Evolutionary conservation across 2,113 vertebrate species (phyloP).

Genomic region (Elgaria multicarinata): DNA sequence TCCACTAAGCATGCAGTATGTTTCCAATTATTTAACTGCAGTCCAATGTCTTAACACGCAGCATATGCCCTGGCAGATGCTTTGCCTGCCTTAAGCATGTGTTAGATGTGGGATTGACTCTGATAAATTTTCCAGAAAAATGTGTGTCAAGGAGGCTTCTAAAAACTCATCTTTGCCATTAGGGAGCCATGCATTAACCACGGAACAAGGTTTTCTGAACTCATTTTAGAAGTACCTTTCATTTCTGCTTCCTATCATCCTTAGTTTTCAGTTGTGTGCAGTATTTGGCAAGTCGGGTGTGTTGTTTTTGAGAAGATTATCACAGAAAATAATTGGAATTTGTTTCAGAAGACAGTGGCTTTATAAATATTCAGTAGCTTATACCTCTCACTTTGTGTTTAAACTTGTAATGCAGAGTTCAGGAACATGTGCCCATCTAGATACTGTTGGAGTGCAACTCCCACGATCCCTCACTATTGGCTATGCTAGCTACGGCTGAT

Average conservation of each 20-base stretch:
- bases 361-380: conserved; percentile 19
- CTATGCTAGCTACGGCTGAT: too few relatives aligned
- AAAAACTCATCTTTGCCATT: conserved; percentile 39
- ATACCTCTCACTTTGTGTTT: background rate
- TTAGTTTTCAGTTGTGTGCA: background rate
- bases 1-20: conserved; percentile 34
- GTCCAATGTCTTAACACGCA: conserved; percentile 40
- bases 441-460: background rate
- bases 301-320: background rate
- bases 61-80: conserved; percentile 41
- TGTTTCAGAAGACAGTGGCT: conserved; percentile 20
- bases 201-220: conserved; percentile 15
- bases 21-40: conserved; percentile 56
- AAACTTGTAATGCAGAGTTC: background rate
- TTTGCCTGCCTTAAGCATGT: conserved; percentile 43
- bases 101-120: conserved; percentile 39
- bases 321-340: background rate
- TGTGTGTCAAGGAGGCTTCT: conserved; percentile 34
- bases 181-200: conserved; percentile 24
- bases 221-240: background rate
- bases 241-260: background rate
- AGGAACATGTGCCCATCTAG: background rate
- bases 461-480: background rate
- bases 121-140: conserved; percentile 57
- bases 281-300: background rate